phyloP scores from a whole-genome alignment of 2,113 vertebrate species.

The Lophura nycthemera region DNA sequence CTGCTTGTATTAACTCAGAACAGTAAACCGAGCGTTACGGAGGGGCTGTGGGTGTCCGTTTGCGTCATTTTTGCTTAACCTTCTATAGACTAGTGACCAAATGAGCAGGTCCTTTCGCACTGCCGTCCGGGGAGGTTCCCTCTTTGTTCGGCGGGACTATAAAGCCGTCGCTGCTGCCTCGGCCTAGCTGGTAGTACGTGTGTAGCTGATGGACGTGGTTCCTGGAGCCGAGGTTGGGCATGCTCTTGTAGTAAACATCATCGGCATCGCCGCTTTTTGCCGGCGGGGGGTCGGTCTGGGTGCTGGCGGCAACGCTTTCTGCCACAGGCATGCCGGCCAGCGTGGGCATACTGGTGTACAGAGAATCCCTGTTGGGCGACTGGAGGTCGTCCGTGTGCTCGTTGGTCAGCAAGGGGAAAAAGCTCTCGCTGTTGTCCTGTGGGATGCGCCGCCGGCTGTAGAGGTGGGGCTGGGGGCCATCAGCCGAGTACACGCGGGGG shows the following conservation, averaged over 20 bases:
- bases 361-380: conserved; percentile 92
- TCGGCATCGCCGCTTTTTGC: conserved; percentile 89
- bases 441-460: conserved; percentile 88
- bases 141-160: conserved; percentile 93
- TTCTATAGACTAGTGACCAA: conserved; percentile 99
- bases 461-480: conserved; percentile 87
- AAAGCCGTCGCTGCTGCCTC: conserved; percentile 97
- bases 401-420: conserved; percentile 93
- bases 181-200: conserved; percentile 95
- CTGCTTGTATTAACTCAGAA: conserved; percentile 84
- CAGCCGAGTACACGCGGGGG: conserved; percentile 83
- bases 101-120: conserved; percentile 87
- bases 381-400: conserved; percentile 91
- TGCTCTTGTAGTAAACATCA: conserved; percentile 98
- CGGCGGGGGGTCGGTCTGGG: conserved; percentile 84
- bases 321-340: conserved; percentile 84
- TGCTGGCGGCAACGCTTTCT: conserved; percentile 80
- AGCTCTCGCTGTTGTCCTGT: conserved; percentile 96
- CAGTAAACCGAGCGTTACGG: conserved; percentile 67
- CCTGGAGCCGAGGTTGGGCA: conserved; percentile 96
- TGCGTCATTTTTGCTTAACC: conserved; percentile 54
- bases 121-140: conserved; percentile 85
- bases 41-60: conserved; percentile 49
- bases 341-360: conserved; percentile 95
- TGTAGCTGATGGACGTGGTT: conserved; percentile 95